phyloP scores from a whole-genome alignment of 1,140 invertebrate species.

The Drosophila busckii region DNA sequence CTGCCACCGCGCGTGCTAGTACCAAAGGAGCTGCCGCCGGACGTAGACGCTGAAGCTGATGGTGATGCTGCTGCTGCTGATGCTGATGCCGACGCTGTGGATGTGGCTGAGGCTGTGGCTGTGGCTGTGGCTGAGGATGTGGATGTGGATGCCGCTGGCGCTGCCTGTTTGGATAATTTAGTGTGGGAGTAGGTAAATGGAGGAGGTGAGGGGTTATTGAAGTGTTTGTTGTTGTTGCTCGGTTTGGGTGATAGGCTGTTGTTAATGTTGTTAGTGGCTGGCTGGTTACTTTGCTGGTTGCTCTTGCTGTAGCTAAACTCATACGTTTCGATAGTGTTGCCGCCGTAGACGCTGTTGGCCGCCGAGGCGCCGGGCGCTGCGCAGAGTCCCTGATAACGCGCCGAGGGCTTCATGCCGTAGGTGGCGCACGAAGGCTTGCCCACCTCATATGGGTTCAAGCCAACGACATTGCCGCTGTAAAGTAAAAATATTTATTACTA shows the following conservation, averaged over 20 bases:
- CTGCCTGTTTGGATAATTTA: conserved; percentile 60
- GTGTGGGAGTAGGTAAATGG: conserved; percentile 32
- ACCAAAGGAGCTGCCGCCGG: conserved; percentile 54
- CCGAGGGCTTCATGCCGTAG: conserved; percentile 85
- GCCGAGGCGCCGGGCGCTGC: conserved; percentile 46
- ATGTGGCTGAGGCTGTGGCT: conserved; percentile 12
- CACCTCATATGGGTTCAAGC: conserved; percentile 86
- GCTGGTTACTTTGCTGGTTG: conserved; percentile 42
- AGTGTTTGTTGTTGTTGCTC: conserved; percentile 27
- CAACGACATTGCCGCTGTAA: conserved; percentile 87
- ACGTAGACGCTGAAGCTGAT: conserved; percentile 24
- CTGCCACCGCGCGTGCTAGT: conserved; percentile 45
- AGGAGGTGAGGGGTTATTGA: conserved; percentile 50
- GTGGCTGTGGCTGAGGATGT: too few species aligned
- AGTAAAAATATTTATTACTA: not conserved
- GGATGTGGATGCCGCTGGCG: conserved; percentile 41
- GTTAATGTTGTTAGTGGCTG: conserved; percentile 70
- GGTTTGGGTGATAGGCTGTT: conserved; percentile 42
- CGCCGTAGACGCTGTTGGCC: conserved; percentile 47
- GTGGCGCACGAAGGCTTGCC: conserved; percentile 85
- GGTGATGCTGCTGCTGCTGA: conserved; percentile 14
- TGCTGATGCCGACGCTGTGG: conserved; percentile 26
- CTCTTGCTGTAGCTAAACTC: conserved; percentile 61
- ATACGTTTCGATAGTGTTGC: conserved; percentile 77
- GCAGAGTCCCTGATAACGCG: conserved; percentile 87